These are phyloP conservation scores for Oryzias sinensis DNA, from an alignment of 2,797 vertebrate genomes.

Conservation along the genomic window DNA sequence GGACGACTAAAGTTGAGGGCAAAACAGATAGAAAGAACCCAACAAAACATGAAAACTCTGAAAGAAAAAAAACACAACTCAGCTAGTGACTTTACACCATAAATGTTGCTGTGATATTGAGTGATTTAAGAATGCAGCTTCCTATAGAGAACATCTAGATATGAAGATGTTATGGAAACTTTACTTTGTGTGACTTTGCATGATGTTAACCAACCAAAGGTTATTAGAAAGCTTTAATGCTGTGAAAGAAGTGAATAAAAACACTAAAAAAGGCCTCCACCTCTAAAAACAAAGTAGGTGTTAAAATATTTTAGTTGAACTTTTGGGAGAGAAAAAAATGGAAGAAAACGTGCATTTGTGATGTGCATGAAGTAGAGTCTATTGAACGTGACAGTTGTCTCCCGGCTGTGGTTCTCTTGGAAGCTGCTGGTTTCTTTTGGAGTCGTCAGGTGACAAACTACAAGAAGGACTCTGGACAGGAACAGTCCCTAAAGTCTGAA, in stretches of 20 bases:
- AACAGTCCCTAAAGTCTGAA: slow-evolving; percentile 47
- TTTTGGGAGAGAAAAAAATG: not conserved
- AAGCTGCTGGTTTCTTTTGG: slow-evolving; percentile 39
- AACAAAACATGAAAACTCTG: not conserved
- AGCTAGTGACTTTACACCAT: too few relatives aligned
- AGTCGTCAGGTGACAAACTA: slow-evolving; percentile 37
- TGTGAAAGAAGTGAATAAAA: too few relatives aligned
- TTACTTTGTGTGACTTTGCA: too few relatives aligned
- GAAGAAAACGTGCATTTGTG: slow-evolving; percentile 3
- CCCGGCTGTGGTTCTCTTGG: slow-evolving; percentile 38
- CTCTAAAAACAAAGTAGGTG: not conserved
- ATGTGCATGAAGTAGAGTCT: slow-evolving; percentile 16
- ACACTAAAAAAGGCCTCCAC: too few relatives aligned
- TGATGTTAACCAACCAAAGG: too few relatives aligned
- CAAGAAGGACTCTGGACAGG: slow-evolving; percentile 48
- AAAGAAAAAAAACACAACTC: too few relatives aligned
- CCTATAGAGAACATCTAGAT: not conserved
- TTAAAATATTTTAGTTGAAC: not conserved
- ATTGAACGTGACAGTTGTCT: slow-evolving; percentile 87
- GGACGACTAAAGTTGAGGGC: too few relatives aligned
- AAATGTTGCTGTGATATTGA: not conserved
- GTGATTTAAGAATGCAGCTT: not conserved
- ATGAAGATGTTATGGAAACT: too few relatives aligned
- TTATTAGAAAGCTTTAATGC: too few relatives aligned
- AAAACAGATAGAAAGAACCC: not conserved